phyloP scores from a whole-genome alignment of 2,113 vertebrate species.

The Hydropotes inermis region DNA sequence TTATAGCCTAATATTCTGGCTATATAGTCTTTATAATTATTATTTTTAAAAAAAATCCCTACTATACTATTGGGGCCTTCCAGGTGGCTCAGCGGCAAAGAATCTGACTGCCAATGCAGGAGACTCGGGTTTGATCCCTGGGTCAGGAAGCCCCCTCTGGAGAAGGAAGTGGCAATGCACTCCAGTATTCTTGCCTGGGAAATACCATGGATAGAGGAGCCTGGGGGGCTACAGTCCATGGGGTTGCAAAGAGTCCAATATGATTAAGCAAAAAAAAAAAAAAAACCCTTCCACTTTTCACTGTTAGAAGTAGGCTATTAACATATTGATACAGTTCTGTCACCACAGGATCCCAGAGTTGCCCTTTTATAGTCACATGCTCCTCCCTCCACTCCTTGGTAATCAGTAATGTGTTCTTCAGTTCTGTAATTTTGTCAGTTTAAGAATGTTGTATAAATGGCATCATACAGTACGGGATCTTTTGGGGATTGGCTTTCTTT shows the following conservation, averaged over 20 bases:
- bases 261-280: not conserved
- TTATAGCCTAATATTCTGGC: conserved; percentile 2
- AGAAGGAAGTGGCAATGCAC: not conserved
- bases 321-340: not conserved
- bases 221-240: not conserved
- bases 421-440: not conserved
- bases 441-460: not conserved
- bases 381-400: not conserved
- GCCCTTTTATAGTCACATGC: not conserved
- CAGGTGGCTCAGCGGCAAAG: not conserved
- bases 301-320: not conserved
- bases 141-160: not conserved
- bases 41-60: not conserved
- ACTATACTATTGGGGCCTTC: not conserved
- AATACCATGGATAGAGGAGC: not conserved
- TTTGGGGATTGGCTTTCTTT: not conserved
- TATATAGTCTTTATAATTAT: not conserved
- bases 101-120: not conserved
- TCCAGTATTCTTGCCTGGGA: not conserved
- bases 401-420: not conserved
- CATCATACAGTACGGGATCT: not conserved
- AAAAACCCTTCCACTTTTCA: not conserved
- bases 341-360: not conserved
- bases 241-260: not conserved
- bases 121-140: not conserved